Conservation (phyloP, 2,797 vertebrate genomes). For the Leucoraja ocellata region DNA sequence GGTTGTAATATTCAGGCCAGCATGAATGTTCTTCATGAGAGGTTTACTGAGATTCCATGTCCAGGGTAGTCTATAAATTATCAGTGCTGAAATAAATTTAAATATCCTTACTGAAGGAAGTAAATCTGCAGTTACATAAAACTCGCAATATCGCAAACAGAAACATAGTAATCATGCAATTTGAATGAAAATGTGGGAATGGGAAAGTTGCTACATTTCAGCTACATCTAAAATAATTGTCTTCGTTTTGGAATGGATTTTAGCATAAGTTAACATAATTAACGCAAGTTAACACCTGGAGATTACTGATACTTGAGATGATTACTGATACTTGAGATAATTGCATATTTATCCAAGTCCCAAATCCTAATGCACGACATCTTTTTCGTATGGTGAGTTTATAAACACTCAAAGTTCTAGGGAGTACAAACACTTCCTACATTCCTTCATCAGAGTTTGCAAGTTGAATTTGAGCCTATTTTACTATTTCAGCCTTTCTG, state of each 20-base stretch:
- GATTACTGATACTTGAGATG: background rate
- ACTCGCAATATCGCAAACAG: background rate
- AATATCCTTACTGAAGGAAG: background rate
- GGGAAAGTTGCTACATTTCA: background rate
- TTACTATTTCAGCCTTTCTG: background rate
- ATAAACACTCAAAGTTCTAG: background rate
- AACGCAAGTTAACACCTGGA: background rate
- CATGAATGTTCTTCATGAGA: slow-evolving; percentile 84
- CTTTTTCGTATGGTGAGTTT: too few relatives aligned
- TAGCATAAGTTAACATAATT: too few relatives aligned
- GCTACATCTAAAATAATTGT: background rate
- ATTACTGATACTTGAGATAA: background rate
- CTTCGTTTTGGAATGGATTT: background rate
- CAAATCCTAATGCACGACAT: background rate
- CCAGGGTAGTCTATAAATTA: slow-evolving; percentile 91
- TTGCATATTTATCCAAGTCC: too few relatives aligned
- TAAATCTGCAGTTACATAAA: background rate
- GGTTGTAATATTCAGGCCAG: slow-evolving; percentile 67
- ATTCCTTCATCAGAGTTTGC: background rate
- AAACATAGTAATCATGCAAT: background rate
- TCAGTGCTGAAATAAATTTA: slow-evolving; percentile 66
- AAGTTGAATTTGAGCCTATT: background rate
- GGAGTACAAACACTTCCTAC: background rate
- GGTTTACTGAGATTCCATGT: slow-evolving; percentile 87
- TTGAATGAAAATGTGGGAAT: background rate